Base-by-base conservation (phyloP, 2,888 invertebrate genomes). In the Diplolepis rosae region DNA sequence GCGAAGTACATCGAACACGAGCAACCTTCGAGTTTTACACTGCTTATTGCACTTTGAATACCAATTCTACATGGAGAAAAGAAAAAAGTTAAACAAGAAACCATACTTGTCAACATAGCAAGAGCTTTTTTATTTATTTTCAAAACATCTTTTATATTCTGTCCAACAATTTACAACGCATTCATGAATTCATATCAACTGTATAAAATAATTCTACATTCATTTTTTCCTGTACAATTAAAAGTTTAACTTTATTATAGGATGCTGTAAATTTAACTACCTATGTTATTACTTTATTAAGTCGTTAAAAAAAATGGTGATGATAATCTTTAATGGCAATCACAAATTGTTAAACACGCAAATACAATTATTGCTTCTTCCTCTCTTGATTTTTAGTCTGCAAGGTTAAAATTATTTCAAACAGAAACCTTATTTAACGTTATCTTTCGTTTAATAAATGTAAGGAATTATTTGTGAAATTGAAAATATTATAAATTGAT, bases 31-130 rank as follows among this genome's bases (percentile, higher is more conserved):
- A 52, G 69, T 78, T 69, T 74, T 73, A 79, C 82, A 79, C 72
- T 77, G 61, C 67, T 70, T 65, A 72, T 68, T 80, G 79, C 78
- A 79, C 71, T 75, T 56, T 72, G 84, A 82, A 83, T 84, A 80
- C 81, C 73, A 75, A 50, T 66, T 66, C 35, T 48, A 13, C 50
- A 11, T 15, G 35, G 39, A 50, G 35, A 65, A 28, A 67, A 32
- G 15, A 2, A 56, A 70, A 42, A 27, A 42, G 27, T 27, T 4
- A 15, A 48, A 65, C 27, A 45, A 45, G 15, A 15, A 66, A 13
- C 2, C 13, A n/a, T 4, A 7, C 39, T 22, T 61, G 39, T 61
- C 39, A 61, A 39, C 22, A n/a, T 6, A 35, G 9, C 39, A 61
- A 61, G 4, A 11, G 13, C 9, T 56, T 22, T 11, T 45, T 65